A percentile compares a stretch with the other conserved stretches of the same genome.
phyloP scores from a whole-genome alignment of 2,113 vertebrate species.

The Lethenteron camtschaticum region DNA sequence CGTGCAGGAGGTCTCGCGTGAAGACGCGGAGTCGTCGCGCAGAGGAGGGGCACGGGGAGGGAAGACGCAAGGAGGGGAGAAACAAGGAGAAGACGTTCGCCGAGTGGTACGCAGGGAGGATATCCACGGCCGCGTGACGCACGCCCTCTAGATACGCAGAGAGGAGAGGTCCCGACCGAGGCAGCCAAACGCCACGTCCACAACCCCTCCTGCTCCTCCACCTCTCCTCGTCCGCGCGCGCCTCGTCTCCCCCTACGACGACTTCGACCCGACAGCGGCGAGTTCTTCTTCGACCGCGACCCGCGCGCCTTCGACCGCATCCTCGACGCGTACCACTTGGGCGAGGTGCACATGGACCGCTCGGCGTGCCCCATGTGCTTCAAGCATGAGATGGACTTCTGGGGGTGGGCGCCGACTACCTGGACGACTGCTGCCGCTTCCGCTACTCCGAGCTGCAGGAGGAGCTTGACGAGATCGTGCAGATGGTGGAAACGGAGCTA shows the following conservation, averaged over 20 bases:
- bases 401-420: conserved; percentile 63
- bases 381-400: conserved; percentile 92
- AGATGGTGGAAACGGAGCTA: conserved; percentile 60
- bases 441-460: conserved; percentile 67
- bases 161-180: too few relatives aligned
- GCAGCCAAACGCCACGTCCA: too few relatives aligned
- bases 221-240: too few relatives aligned
- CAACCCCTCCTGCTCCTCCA: too few relatives aligned
- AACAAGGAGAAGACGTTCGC: too few relatives aligned
- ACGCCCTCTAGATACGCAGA: too few relatives aligned
- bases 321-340: conserved; percentile 70
- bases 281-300: conserved; percentile 94
- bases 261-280: conserved; percentile 22
- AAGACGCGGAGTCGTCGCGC: too few relatives aligned
- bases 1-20: too few relatives aligned
- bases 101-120: too few relatives aligned
- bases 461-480: conserved; percentile 68
- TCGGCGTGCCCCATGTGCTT: conserved; percentile 92
- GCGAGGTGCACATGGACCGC: conserved; percentile 79
- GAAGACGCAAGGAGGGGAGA: too few relatives aligned
- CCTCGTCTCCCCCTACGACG: background rate
- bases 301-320: conserved; percentile 89
- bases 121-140: too few relatives aligned
- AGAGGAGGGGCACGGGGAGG: too few relatives aligned
- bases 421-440: conserved; percentile 82